Evolutionary conservation across 2,797 vertebrate genomes (phyloP).

Genomic region (Pseudochirops corinnae): DNA sequence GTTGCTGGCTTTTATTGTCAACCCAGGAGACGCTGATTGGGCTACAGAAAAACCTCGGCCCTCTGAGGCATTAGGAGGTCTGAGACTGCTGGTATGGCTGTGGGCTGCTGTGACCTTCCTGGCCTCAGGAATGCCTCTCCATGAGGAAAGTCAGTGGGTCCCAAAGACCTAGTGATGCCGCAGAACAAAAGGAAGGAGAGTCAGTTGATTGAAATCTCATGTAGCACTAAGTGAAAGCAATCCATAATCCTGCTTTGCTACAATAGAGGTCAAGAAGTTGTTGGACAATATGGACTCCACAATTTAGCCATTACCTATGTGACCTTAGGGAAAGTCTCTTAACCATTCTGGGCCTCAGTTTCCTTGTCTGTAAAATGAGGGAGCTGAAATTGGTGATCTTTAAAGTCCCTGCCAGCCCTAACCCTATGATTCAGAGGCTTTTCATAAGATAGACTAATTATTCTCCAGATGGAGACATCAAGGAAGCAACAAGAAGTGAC

Average conservation of each 20-base stretch:
- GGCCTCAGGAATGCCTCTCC: neutral
- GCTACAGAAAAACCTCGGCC: neutral
- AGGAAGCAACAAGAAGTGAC: neutral
- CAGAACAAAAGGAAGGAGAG: neutral
- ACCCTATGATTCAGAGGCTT: neutral
- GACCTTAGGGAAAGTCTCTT: neutral
- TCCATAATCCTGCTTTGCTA: slow-evolving; percentile 18
- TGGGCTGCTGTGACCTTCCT: neutral
- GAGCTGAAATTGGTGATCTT: neutral
- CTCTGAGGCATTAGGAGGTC: neutral
- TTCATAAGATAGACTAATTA: neutral
- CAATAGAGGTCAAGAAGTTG: slow-evolving; percentile 7
- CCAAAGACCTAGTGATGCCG: neutral
- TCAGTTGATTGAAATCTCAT: slow-evolving; percentile 4
- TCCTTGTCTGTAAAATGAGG: slow-evolving; percentile 28
- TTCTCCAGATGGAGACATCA: neutral
- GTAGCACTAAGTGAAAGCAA: neutral
- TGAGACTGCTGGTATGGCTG: neutral
- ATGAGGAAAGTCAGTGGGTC: neutral
- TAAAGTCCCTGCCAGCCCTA: neutral
- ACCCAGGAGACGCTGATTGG: neutral
- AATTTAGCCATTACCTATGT: slow-evolving; percentile 20
- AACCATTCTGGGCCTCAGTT: slow-evolving; percentile 32
- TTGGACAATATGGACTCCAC: neutral
- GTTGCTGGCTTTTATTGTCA: slow-evolving; percentile 6